A percentile compares a stretch with the other conserved stretches of the same genome.
Conservation (phyloP, 2,888 invertebrate species). For the Toxonevra muliebris region DNA sequence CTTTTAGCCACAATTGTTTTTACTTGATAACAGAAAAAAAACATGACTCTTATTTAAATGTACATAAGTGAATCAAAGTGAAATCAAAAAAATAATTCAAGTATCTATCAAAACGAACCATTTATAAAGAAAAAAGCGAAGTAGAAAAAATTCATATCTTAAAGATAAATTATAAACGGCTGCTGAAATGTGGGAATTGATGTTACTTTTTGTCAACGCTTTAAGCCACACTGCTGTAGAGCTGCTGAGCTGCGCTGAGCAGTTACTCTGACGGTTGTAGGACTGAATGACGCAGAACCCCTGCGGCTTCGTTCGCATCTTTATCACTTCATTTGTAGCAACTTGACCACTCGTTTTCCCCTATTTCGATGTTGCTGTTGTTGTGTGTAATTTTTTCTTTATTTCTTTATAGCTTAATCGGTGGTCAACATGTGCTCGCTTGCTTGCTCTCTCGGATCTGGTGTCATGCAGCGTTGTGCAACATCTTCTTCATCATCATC, state of each 20-base stretch:
- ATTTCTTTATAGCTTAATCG: constrained; percentile 3
- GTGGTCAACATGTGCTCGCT: constrained; percentile 19
- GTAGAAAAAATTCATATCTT: constrained; percentile 3
- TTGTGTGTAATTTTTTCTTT: constrained; percentile 19
- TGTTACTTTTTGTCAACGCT: not conserved
- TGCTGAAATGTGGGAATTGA: constrained; percentile 34
- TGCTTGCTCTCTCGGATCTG: constrained; percentile 35
- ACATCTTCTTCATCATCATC: constrained; percentile 48
- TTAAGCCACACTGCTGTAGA: constrained; percentile 1
- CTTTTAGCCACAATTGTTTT: constrained; percentile 34
- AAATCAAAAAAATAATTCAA: too few relatives aligned
- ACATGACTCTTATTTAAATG: constrained; percentile 4
- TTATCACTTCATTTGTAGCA: constrained; percentile 57
- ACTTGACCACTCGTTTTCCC: constrained; percentile 1
- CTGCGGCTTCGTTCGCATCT: constrained; percentile 46
- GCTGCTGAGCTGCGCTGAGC: not conserved
- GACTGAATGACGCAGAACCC: constrained; percentile 15
- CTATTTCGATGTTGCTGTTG: constrained; percentile 6
- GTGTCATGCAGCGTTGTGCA: constrained; percentile 54
- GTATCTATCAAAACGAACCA: not conserved
- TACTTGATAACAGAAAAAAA: not conserved
- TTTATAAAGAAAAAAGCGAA: not conserved
- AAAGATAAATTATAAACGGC: constrained; percentile 23
- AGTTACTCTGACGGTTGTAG: not conserved
- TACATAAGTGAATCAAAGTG: too few relatives aligned